A percentile compares a stretch with the other conserved stretches of the same genome.
These are phyloP conservation scores for Drosophila acutilabella DNA, from an alignment of 2,888 invertebrate species.

Conservation along the genomic window DNA sequence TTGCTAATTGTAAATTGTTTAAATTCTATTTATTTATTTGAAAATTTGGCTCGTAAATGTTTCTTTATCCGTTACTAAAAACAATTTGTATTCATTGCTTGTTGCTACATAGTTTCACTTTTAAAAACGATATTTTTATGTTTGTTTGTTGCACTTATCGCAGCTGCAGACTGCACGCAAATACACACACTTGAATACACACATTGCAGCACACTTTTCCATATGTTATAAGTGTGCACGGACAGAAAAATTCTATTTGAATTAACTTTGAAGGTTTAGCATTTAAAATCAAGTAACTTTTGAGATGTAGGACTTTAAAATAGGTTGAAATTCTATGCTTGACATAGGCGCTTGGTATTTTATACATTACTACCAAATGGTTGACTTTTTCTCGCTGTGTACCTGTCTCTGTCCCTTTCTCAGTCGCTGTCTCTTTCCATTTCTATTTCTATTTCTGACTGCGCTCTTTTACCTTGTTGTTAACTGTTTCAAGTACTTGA, in stretches of 20 bases:
- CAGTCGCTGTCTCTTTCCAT: not conserved
- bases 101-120: not conserved
- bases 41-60: not conserved
- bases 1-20: conserved; percentile 33
- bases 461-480: conserved; percentile 32
- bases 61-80: not conserved
- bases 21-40: not conserved
- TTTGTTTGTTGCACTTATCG: conserved; percentile 11
- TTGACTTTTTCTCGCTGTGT: too few species aligned
- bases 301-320: too few species aligned
- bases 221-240: not conserved
- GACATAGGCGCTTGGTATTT: too few species aligned
- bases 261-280: too few species aligned
- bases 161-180: not conserved
- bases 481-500: conserved; percentile 54
- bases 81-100: not conserved
- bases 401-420: too few species aligned
- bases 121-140: conserved; percentile 36
- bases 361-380: too few species aligned
- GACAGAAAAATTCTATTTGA: too few species aligned
- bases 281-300: too few species aligned
- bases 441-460: conserved; percentile 26
- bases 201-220: conserved; percentile 6
- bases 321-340: too few species aligned
- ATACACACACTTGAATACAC: conserved; percentile 12